Evolutionary conservation across 2,888 invertebrate genomes (phyloP).

Genomic region (Hartigia nigra): DNA sequence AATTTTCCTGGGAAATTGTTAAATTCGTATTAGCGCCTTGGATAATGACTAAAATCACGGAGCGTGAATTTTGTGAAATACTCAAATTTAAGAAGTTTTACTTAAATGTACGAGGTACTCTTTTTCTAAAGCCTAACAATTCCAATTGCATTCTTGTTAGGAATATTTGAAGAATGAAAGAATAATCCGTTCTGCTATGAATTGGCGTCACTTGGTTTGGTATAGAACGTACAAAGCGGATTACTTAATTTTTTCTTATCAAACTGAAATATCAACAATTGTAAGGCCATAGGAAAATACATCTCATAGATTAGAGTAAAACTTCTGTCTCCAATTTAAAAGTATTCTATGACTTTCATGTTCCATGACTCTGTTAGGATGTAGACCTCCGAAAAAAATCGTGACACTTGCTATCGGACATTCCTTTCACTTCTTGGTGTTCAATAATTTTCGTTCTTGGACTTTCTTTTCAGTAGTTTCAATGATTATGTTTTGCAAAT

Average conservation of each 20-base stretch:
- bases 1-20: background rate
- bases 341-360: background rate
- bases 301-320: background rate
- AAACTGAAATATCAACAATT: background rate
- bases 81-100: background rate
- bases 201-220: background rate
- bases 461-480: background rate
- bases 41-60: background rate
- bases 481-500: constrained; percentile 14
- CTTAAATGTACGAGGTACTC: background rate
- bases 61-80: background rate
- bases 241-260: background rate
- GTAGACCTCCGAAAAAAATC: background rate
- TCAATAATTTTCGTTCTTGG: background rate
- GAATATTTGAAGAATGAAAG: background rate
- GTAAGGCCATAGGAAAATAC: background rate
- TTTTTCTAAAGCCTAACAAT: background rate
- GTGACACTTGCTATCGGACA: background rate
- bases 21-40: background rate
- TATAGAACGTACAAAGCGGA: background rate
- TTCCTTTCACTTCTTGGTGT: background rate
- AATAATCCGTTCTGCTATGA: background rate
- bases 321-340: background rate
- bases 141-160: too few species aligned
- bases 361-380: background rate